These are phyloP conservation scores for Chelidonichthys spinosus DNA, from an alignment of 2,797 vertebrate species.

Conservation along the genomic window DNA sequence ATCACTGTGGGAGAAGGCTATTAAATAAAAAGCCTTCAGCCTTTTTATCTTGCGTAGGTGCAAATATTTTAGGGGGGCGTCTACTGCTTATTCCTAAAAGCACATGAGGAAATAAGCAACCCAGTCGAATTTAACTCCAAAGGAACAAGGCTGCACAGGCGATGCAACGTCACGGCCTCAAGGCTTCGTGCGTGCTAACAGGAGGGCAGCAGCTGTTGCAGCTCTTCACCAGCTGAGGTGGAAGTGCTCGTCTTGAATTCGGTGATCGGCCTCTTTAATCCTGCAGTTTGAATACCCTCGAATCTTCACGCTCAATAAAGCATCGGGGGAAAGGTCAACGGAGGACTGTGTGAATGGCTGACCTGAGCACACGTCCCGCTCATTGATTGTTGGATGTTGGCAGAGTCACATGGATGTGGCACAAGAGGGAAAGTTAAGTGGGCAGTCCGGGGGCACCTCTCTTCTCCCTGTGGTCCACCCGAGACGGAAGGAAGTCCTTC, in stretches of 20 bases:
- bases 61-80: constrained; percentile 28
- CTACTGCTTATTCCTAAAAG: constrained; percentile 14
- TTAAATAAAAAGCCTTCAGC: constrained; percentile 54
- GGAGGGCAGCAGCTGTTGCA: neutral
- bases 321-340: constrained; percentile 11
- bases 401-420: constrained; percentile 2
- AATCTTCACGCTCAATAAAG: neutral
- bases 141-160: too few relatives aligned
- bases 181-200: neutral
- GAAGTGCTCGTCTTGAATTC: neutral
- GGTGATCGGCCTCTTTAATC: neutral
- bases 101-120: neutral
- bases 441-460: neutral
- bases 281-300: constrained; percentile 12
- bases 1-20: constrained; percentile 41
- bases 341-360: neutral
- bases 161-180: neutral
- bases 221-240: constrained; percentile 10
- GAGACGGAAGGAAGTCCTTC: neutral
- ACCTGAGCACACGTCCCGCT: neutral
- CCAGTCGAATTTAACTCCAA: neutral
- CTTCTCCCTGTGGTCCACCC: neutral
- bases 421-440: neutral
- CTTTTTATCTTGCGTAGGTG: constrained; percentile 21
- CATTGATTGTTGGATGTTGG: neutral